phyloP scores from a whole-genome alignment of 2,113 vertebrate genomes.

The Amphiprion ocellaris region DNA sequence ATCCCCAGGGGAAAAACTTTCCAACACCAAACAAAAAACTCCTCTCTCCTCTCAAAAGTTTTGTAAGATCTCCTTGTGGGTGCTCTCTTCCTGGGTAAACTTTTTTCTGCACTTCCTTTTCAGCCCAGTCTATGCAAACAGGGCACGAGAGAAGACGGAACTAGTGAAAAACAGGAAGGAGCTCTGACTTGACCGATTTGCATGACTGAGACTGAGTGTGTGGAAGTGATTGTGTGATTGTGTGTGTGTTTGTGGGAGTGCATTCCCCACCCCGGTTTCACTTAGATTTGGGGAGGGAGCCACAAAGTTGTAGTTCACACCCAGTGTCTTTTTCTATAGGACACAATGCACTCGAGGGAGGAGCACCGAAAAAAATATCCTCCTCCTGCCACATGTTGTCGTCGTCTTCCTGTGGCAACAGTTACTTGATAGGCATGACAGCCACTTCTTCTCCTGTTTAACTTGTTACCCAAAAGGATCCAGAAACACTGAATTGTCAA shows the following conservation, averaged over 20 bases:
- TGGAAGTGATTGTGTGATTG: conserved; percentile 35
- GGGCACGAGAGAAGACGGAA: conserved; percentile 66
- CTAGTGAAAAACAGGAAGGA: conserved; percentile 80
- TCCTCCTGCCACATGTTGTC: conserved; percentile 67
- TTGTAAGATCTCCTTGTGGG: conserved; percentile 22
- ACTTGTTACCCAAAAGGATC: conserved; percentile 28
- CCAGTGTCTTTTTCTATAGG: conserved; percentile 70
- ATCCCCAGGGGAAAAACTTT: conserved; percentile 27
- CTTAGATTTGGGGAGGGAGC: conserved; percentile 78
- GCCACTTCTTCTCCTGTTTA: conserved; percentile 33
- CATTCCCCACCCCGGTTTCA: conserved; percentile 83
- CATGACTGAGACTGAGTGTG: conserved; percentile 56
- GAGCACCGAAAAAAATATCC: conserved; percentile 29
- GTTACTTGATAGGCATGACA: conserved; percentile 66
- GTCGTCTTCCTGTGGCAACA: conserved; percentile 48
- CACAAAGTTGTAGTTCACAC: conserved; percentile 60
- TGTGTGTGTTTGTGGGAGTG: conserved; percentile 39
- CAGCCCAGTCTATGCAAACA: conserved; percentile 49
- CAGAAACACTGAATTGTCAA: neutral
- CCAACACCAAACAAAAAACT: conserved; percentile 34
- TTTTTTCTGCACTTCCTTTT: conserved; percentile 61
- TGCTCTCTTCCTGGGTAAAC: conserved; percentile 41
- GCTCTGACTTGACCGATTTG: conserved; percentile 67
- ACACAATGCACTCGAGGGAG: conserved; percentile 58
- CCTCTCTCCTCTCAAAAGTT: conserved; percentile 42